phyloP scores from a whole-genome alignment of 2,888 invertebrate species.

The Nymphalis urticae region DNA sequence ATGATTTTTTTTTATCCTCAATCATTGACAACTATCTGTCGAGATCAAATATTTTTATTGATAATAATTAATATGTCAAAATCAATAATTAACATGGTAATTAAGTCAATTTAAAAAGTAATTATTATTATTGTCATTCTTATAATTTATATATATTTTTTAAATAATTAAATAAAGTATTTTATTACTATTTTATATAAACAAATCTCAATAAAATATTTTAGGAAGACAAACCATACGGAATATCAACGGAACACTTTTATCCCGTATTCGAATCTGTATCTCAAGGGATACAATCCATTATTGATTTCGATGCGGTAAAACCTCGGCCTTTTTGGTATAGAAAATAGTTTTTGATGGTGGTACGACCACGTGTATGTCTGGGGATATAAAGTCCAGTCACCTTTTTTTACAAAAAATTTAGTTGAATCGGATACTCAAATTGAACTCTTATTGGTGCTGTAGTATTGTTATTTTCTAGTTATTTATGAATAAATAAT shows the following conservation, averaged over 20 bases:
- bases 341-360: conserved; percentile 25
- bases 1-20: too few relatives aligned
- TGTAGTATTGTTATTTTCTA: too few relatives aligned
- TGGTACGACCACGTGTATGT: conserved; percentile 2
- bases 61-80: too few relatives aligned
- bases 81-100: too few relatives aligned
- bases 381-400: conserved; percentile 17
- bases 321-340: conserved; percentile 20
- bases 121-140: too few relatives aligned
- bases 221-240: conserved; percentile 4
- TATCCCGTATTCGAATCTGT: conserved; percentile 3
- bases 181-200: not conserved
- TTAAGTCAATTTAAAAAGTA: too few relatives aligned
- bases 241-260: conserved; percentile 11
- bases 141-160: too few relatives aligned
- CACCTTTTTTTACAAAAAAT: conserved; percentile 16
- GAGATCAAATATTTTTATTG: too few relatives aligned
- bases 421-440: not conserved
- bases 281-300: conserved; percentile 14
- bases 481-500: too few relatives aligned
- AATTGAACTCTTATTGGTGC: too few relatives aligned
- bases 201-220: not conserved
- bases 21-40: too few relatives aligned
- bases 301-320: conserved; percentile 26
- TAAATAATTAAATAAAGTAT: not conserved